Percentiles rank a stretch among this genome's conserved stretches.
Conservation (phyloP, 2,113 vertebrate species). For the Chamaetylas fuelleborni region DNA sequence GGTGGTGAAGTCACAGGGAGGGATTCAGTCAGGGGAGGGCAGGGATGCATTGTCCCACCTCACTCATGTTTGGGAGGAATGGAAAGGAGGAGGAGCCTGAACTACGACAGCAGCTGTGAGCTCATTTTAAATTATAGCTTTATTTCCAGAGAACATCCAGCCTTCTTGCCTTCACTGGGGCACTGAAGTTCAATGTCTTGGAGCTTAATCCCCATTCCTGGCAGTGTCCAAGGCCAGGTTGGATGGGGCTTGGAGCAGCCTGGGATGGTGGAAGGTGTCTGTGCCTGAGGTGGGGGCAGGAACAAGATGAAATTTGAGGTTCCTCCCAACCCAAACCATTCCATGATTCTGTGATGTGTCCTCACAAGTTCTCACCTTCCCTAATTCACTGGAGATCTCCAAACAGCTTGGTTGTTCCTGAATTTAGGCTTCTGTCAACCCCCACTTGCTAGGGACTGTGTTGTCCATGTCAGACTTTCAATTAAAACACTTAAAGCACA, state of each 20-base stretch:
- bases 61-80: neutral
- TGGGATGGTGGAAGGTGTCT: neutral
- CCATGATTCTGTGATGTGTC: fast-evolving
- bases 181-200: neutral
- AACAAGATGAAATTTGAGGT: fast-evolving
- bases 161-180: neutral
- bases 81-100: neutral
- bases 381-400: neutral
- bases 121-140: neutral
- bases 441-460: neutral
- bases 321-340: neutral
- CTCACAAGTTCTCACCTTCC: neutral
- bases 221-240: fast-evolving
- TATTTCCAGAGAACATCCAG: neutral
- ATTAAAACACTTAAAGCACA: neutral
- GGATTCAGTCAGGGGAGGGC: neutral
- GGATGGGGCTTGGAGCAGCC: neutral
- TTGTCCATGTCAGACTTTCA: neutral
- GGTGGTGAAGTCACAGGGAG: neutral
- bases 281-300: neutral
- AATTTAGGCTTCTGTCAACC: neutral
- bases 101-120: neutral
- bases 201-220: neutral
- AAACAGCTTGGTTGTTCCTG: neutral
- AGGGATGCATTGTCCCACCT: neutral